Conservation (phyloP, 2,113 vertebrate genomes). For the Aphelocoma coerulescens region DNA sequence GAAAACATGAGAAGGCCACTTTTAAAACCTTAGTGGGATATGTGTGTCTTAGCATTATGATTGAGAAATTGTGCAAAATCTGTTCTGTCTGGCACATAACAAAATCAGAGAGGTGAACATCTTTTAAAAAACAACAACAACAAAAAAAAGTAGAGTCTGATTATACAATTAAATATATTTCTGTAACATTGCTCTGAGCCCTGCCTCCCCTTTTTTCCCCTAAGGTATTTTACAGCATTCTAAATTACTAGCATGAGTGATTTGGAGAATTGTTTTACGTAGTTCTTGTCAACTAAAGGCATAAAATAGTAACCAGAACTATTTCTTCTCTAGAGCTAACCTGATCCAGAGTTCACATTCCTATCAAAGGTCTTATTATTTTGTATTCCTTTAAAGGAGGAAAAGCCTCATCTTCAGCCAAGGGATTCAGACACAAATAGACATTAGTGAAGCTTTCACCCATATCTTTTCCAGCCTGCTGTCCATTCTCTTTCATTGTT, state of each 20-base stretch:
- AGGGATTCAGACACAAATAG: background rate
- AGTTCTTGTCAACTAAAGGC: background rate
- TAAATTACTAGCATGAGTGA: background rate
- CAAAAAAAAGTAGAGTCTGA: background rate
- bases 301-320: background rate
- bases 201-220: background rate
- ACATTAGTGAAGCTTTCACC: conserved; percentile 25
- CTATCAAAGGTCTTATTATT: background rate
- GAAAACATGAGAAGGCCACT: background rate
- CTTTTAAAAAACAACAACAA: background rate
- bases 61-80: background rate
- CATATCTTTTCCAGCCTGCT: background rate
- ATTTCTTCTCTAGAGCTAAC: background rate
- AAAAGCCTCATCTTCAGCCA: background rate
- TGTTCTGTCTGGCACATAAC: background rate
- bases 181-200: background rate
- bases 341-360: background rate
- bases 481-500: conserved; percentile 10
- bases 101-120: background rate
- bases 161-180: background rate
- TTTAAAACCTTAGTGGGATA: background rate
- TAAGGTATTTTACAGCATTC: background rate
- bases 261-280: background rate
- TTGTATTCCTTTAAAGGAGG: background rate
- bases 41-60: background rate